Evolutionary conservation across 1,140 invertebrate genomes (phyloP).

Genomic region (Chironomus tepperi): DNA sequence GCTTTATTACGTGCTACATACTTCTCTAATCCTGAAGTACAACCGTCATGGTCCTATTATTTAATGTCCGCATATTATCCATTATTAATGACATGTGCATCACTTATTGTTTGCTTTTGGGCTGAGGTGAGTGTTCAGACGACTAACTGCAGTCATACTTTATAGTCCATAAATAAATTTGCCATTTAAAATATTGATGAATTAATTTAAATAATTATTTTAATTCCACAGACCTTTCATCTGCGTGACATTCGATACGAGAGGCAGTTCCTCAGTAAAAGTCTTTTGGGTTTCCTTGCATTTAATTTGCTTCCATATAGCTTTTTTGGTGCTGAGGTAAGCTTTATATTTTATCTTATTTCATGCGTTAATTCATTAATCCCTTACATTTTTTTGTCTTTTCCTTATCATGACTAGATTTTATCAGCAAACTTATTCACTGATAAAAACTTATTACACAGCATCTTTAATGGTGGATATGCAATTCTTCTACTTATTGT

Average conservation of each 20-base stretch:
- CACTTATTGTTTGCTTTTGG: constrained; percentile 90
- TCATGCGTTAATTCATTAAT: neutral
- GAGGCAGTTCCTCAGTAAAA: constrained; percentile 85
- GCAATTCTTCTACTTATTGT: constrained; percentile 82
- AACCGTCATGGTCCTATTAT: constrained; percentile 72
- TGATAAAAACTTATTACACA: constrained; percentile 38
- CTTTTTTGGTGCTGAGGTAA: constrained; percentile 69
- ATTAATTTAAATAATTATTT: constrained; percentile 26
- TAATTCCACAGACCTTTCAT: constrained; percentile 70
- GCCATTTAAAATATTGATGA: neutral
- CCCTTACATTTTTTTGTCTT: neutral
- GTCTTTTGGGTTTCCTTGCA: constrained; percentile 80
- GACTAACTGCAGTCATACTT: too few species aligned
- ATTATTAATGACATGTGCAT: constrained; percentile 77
- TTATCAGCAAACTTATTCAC: constrained; percentile 36
- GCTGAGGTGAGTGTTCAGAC: constrained; percentile 80
- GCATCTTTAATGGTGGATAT: constrained; percentile 87
- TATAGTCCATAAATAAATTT: neutral
- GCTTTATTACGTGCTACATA: constrained; percentile 77
- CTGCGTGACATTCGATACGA: constrained; percentile 78
- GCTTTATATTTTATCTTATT: constrained; percentile 20
- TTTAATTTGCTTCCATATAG: constrained; percentile 87
- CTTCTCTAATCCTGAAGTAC: constrained; percentile 74
- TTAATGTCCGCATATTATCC: constrained; percentile 86
- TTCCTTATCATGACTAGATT: neutral